Percentiles rank a stretch among this genome's conserved stretches.
These are phyloP conservation scores for Campoletis raptor DNA, from an alignment of 2,888 invertebrate genomes.

Conservation along the genomic window DNA sequence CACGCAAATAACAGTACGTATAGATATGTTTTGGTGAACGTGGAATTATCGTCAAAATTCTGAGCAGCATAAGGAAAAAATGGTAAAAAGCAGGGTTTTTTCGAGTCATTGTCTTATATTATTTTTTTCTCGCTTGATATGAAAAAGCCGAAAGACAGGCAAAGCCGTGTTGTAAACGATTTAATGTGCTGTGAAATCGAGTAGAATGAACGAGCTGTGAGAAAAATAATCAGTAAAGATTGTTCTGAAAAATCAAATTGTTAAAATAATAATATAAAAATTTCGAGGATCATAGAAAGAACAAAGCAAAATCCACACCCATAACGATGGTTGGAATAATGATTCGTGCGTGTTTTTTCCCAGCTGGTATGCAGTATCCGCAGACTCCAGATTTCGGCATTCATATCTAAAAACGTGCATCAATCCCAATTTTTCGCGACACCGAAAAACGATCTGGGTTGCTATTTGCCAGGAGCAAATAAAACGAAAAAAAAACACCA, in stretches of 20 bases:
- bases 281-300: not conserved
- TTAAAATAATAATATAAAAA: not conserved
- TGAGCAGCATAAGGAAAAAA: constrained; percentile 44
- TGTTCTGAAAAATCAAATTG: constrained; percentile 19
- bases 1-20: constrained; percentile 4
- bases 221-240: no score
- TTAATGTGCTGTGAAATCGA: constrained; percentile 31
- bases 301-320: constrained; percentile 10
- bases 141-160: constrained; percentile 58
- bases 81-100: constrained; percentile 53
- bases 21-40: constrained; percentile 4
- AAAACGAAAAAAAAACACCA: not conserved
- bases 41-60: constrained; percentile 1
- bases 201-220: constrained; percentile 39
- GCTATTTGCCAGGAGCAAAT: constrained; percentile 7
- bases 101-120: not conserved
- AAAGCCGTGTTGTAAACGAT: constrained; percentile 51
- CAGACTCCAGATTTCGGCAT: constrained; percentile 62
- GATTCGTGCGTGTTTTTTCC: constrained; percentile 47
- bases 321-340: constrained; percentile 3
- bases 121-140: constrained; percentile 27
- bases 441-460: constrained; percentile 41
- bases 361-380: constrained; percentile 56
- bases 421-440: constrained; percentile 41
- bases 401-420: constrained; percentile 68